phyloP scores from a whole-genome alignment of 2,113 vertebrate species.

The Caranx ignobilis region DNA sequence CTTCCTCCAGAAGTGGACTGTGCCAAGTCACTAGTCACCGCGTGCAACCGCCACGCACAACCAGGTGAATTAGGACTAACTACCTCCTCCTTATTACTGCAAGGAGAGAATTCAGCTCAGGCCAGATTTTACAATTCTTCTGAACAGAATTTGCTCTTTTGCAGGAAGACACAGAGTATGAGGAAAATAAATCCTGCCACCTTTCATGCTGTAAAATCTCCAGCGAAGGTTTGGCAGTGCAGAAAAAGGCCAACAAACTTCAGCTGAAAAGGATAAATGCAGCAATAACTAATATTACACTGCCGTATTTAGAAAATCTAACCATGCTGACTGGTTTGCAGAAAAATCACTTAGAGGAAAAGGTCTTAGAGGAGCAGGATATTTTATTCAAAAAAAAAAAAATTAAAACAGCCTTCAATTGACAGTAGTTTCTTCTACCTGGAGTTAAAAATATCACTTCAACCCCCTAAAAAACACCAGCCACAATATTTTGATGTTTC shows the following conservation, averaged over 20 bases:
- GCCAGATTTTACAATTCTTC: slow-evolving; percentile 19
- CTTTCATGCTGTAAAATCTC: slow-evolving; percentile 38
- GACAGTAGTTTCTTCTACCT: slow-evolving; percentile 49
- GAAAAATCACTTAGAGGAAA: slow-evolving; percentile 41
- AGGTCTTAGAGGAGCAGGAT: slow-evolving; percentile 41
- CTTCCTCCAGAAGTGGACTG: slow-evolving; percentile 59
- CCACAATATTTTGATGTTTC: slow-evolving; percentile 74
- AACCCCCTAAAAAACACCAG: slow-evolving; percentile 31
- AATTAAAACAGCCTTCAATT: slow-evolving; percentile 53
- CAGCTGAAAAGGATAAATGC: slow-evolving; percentile 34
- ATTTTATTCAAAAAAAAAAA: slow-evolving; percentile 49
- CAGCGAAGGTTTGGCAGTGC: slow-evolving; percentile 10
- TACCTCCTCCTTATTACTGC: background rate
- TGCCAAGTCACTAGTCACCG: slow-evolving; percentile 79
- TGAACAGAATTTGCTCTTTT: slow-evolving; percentile 2
- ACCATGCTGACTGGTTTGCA: slow-evolving; percentile 48
- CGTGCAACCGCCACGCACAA: slow-evolving; percentile 45
- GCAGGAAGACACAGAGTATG: background rate
- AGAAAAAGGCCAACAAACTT: slow-evolving; percentile 34
- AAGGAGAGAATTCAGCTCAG: background rate
- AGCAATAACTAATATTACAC: slow-evolving; percentile 46
- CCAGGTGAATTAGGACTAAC: slow-evolving; percentile 58
- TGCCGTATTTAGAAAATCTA: slow-evolving; percentile 65
- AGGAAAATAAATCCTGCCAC: background rate
- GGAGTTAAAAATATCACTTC: slow-evolving; percentile 72